Conservation (phyloP, 1,140 invertebrate species). For the Microplitis mediator region DNA sequence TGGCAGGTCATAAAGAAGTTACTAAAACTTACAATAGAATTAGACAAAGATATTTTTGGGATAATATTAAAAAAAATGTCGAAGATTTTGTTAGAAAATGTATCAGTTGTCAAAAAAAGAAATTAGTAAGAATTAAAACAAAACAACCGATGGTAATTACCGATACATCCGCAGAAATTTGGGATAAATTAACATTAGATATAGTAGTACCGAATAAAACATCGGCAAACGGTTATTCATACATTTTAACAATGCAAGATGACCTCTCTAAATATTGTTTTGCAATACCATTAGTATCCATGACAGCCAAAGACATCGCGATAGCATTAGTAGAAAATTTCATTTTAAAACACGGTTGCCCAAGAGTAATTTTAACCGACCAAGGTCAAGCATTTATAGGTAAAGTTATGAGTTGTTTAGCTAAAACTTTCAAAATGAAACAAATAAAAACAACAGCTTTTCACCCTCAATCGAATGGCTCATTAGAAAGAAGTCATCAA, state of each 20-base stretch:
- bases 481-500: conserved; percentile 36
- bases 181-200: conserved; percentile 33
- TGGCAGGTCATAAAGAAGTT: conserved; percentile 33
- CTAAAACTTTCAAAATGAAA: conserved; percentile 37
- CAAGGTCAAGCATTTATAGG: conserved; percentile 38
- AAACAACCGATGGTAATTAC: conserved; percentile 28
- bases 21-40: conserved; percentile 29
- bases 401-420: conserved; percentile 32
- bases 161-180: conserved; percentile 23
- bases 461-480: conserved; percentile 37
- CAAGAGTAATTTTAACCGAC: conserved; percentile 39
- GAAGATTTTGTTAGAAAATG: conserved; percentile 28
- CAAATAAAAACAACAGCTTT: conserved; percentile 34
- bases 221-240: conserved; percentile 24
- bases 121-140: conserved; percentile 19
- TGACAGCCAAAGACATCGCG: conserved; percentile 34
- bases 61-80: conserved; percentile 24
- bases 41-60: conserved; percentile 23
- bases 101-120: conserved; percentile 29
- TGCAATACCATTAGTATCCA: conserved; percentile 31
- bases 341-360: conserved; percentile 38
- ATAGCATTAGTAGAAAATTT: conserved; percentile 31
- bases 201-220: conserved; percentile 21
- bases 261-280: conserved; percentile 41
- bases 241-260: conserved; percentile 38